Base-by-base conservation (phyloP, 2,113 vertebrate genomes). In the Oreochromis spilurus region DNA sequence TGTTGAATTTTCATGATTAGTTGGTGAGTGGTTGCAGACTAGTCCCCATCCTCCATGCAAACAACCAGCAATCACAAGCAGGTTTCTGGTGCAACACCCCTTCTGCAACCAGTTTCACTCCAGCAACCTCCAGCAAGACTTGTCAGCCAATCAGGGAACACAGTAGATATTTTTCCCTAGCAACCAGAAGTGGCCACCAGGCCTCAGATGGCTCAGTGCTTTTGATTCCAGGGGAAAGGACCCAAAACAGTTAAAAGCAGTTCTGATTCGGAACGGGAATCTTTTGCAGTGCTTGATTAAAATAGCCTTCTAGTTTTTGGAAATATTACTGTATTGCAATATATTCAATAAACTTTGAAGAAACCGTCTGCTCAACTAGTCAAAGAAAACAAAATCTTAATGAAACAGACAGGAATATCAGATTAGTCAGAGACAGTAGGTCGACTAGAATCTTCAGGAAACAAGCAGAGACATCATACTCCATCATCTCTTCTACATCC, bases 201-300 rank as follows among this genome's bases (percentile, higher is more conserved):
- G 40, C 40, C 45, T 75, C 14, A 48, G 67, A 75, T 0, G 43
- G 10, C 29, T 12, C 43, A 0, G 2, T 50, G 40, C 4, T 45
- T 48, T 1, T 7, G 0, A 19, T 50, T 77, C 70, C 43, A 50
- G 43, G 9, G 43, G 70, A 50, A 50, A 7, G 9, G 24, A 19
- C 6, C 43, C 0, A 11, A 31, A 50, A 26, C 1, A 6, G 14
- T 11, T 26, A 26, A 50, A 75, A 48, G 21, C 8, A 72, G 40
- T 24, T 75, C 40, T 17, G 26, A 12, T 65, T 10, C 67, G 14
- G 8, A 72, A 72, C 1, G 0, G 0, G 21, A 45, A 72, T 19
- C 11, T 40, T 40, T 70, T 24, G 2, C 12, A 40, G 1, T 40
- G 21, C 8, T 26, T 7, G 14, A 70, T 31, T 50, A 50, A 29